These are phyloP conservation scores for Ormyrus thymus DNA, from an alignment of 2,888 invertebrate genomes.

Conservation along the genomic window DNA sequence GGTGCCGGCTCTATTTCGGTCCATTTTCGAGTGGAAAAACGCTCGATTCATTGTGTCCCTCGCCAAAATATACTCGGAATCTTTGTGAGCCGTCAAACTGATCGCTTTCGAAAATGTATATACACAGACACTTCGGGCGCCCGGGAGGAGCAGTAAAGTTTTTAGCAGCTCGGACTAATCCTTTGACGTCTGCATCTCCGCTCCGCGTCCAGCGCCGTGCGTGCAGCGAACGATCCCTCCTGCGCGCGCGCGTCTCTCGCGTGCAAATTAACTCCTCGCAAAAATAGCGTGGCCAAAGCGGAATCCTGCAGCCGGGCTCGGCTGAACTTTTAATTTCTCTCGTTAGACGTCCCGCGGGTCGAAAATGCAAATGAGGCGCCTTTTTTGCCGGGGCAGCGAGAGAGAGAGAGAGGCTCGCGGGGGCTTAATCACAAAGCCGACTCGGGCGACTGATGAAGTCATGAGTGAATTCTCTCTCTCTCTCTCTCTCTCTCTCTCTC, in stretches of 20 bases:
- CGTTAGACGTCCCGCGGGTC: slow-evolving; percentile 22
- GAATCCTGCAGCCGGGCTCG: neutral
- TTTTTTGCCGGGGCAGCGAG: no score
- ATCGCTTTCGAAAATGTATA: neutral
- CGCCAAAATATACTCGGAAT: no score
- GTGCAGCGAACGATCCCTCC: neutral
- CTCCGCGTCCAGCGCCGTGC: neutral
- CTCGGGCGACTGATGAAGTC: slow-evolving; percentile 48
- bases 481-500: no score
- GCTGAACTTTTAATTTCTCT: slow-evolving; percentile 50
- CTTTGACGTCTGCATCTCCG: slow-evolving; percentile 32
- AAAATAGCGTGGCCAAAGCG: slow-evolving; percentile 47
- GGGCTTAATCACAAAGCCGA: slow-evolving; percentile 9
- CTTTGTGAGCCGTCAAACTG: no score
- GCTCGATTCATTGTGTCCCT: no score
- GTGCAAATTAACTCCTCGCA: slow-evolving; percentile 37
- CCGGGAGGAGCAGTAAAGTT: neutral
- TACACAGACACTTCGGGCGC: neutral
- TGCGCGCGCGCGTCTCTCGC: neutral
- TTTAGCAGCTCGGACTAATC: neutral
- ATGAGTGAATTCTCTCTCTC: slow-evolving; percentile 48
- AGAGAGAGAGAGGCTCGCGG: no score
- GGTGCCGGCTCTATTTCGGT: neutral
- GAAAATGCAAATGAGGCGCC: slow-evolving; percentile 51
- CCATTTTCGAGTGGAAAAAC: slow-evolving; percentile 2